A percentile compares a stretch with the other conserved stretches of the same genome.
These are phyloP conservation scores for Oxystoma pomonae DNA, from an alignment of 2,888 invertebrate species.

Conservation along the genomic window DNA sequence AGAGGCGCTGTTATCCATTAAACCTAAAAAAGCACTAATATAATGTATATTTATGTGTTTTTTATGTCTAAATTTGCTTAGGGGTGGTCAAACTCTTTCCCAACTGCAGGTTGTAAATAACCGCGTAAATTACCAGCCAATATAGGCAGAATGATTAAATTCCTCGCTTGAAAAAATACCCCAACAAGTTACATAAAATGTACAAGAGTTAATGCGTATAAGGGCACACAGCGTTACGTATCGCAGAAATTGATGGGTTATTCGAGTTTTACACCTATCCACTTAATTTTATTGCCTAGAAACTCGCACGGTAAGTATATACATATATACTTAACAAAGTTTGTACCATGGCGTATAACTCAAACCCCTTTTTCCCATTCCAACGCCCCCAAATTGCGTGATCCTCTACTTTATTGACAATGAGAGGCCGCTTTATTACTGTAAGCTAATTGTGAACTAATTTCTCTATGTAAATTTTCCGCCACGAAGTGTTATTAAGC, in stretches of 20 bases:
- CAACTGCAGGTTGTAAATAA: not conserved
- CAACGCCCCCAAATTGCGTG: not conserved
- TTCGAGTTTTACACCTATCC: slow-evolving; percentile 33
- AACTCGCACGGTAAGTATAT: slow-evolving; percentile 6
- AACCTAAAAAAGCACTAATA: not conserved
- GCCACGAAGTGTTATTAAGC: not conserved
- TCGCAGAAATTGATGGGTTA: slow-evolving; percentile 19
- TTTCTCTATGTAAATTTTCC: slow-evolving; percentile 16
- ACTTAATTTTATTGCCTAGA: slow-evolving; percentile 40
- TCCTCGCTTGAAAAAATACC: no score
- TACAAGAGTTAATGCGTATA: not conserved
- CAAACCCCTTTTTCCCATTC: not conserved
- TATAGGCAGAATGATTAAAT: no score
- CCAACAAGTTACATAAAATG: not conserved
- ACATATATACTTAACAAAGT: slow-evolving; percentile 19
- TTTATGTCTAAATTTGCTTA: not conserved
- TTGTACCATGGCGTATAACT: slow-evolving; percentile 21
- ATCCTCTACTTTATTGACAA: not conserved
- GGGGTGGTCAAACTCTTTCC: not conserved
- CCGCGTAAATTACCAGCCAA: not conserved
- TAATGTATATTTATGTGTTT: not conserved
- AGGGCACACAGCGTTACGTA: slow-evolving; percentile 7
- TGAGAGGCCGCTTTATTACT: not conserved
- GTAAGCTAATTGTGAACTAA: slow-evolving; percentile 10
- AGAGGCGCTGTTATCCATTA: no score